Base-by-base conservation (phyloP, 2,888 invertebrate genomes). In the Sipha maydis region DNA sequence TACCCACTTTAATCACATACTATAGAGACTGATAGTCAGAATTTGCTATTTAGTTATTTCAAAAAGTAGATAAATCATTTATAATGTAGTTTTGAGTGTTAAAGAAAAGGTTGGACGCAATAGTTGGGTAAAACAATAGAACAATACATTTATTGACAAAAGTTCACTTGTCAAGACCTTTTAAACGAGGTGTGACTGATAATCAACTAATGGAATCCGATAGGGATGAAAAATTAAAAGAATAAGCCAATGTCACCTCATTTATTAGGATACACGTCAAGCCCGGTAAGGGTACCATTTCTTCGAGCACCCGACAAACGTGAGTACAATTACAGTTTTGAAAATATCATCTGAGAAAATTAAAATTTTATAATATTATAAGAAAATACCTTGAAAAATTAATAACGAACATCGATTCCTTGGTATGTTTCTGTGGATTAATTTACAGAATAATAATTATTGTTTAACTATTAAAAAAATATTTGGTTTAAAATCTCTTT, bases 131-230 rank as follows among this genome's bases (percentile, higher is more conserved):
- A 71, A 48, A 54, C 48, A 71, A 48, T 31, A 54, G 31, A 34
- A 73, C 67, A 67, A 67, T 80, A 67, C 38, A 9, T 56, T 73
- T 56, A 73, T 83, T 34, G 73, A 73, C 34, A 54, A 83, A 3
- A 83, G 34, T 73, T 73, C 54, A 73, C 54, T 83, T 83, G 73
- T 83, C 71, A 73, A 38, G 54, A 54, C 17, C 34, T 73, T 14
- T 54, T 54, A n/a, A 83, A 83, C 28, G 56, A 56, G 56, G 75
- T 75, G 75, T 83, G 75, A 83, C 56, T 75, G 54, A 56, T 83
- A 56, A 56, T 75, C 75, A 75, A 38, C 75, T 83, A 83, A 83
- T 75, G 83, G 83, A 75, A 75, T 56, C 73, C 28, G 41, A 82
- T 69, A n/a, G 0, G 8, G 38, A 41, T 84, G 75, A 84, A 75